Evolutionary conservation across 2,888 invertebrate species (phyloP).

Genomic region (Leucophenga maculata): DNA sequence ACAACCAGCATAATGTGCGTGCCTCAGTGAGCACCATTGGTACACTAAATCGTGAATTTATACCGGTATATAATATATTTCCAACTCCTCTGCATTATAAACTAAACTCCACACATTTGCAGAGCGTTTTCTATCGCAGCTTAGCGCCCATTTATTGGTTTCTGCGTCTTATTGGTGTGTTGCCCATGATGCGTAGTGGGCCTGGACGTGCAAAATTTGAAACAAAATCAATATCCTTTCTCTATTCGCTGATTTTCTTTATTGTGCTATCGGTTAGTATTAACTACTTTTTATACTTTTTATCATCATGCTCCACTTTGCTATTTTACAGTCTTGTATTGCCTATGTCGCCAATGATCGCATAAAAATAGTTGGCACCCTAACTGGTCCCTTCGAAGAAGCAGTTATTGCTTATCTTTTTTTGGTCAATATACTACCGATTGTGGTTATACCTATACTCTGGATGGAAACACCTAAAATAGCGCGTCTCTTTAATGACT

Average conservation of each 20-base stretch:
- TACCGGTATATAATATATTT: conserved; percentile 55
- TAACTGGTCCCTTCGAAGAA: conserved; percentile 82
- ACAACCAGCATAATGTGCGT: conserved; percentile 51
- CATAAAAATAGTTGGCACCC: conserved; percentile 76
- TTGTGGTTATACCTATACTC: conserved; percentile 77
- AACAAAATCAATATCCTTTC: conserved; percentile 75
- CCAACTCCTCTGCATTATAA: no score
- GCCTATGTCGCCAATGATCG: conserved; percentile 77
- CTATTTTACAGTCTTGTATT: conserved; percentile 72
- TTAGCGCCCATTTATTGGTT: conserved; percentile 73
- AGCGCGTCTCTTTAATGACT: conserved; percentile 74
- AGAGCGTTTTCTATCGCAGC: conserved; percentile 72
- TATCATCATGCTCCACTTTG: no score
- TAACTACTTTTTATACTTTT: not conserved
- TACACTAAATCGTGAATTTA: conserved; percentile 60
- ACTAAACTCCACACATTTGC: no score
- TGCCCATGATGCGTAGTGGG: conserved; percentile 75
- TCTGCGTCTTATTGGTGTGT: conserved; percentile 76
- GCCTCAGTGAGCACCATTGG: conserved; percentile 57
- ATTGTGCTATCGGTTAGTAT: conserved; percentile 71
- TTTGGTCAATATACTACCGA: conserved; percentile 80
- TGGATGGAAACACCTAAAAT: conserved; percentile 81
- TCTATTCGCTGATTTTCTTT: conserved; percentile 76
- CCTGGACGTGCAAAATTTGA: conserved; percentile 74
- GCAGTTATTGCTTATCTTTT: conserved; percentile 84